Conservation (phyloP, 2,888 invertebrate species). For the Pycnomerus fuliginosus region DNA sequence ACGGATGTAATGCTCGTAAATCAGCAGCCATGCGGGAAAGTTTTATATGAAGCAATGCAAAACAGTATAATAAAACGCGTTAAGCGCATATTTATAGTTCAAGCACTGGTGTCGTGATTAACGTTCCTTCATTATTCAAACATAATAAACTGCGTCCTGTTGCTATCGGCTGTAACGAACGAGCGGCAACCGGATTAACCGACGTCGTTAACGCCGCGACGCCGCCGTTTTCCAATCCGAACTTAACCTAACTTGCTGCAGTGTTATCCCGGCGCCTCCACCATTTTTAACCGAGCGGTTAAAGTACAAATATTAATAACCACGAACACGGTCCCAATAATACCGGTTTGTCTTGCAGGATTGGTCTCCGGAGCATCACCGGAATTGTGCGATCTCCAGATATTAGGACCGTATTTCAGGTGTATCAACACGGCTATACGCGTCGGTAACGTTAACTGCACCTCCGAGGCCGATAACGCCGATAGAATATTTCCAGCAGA, state of each 20-base stretch:
- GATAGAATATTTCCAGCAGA: conserved; percentile 45
- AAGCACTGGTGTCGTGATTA: conserved; percentile 50
- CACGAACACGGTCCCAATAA: too few relatives aligned
- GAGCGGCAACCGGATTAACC: conserved; percentile 32
- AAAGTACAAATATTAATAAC: too few relatives aligned
- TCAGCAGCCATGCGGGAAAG: conserved; percentile 50
- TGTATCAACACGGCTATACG: conserved; percentile 40
- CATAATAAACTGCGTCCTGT: conserved; percentile 45
- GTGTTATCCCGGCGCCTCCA: too few relatives aligned
- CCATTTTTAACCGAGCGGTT: too few relatives aligned
- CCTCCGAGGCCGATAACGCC: conserved; percentile 47
- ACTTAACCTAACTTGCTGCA: too few relatives aligned
- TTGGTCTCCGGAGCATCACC: conserved; percentile 32
- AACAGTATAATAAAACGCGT: conserved; percentile 50
- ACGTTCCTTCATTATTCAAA: conserved; percentile 49
- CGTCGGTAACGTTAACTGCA: conserved; percentile 41
- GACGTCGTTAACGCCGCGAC: conserved; percentile 10
- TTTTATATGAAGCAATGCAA: conserved; percentile 50
- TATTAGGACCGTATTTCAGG: conserved; percentile 49
- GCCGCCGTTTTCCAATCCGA: too few relatives aligned
- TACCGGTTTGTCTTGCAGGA: too few relatives aligned
- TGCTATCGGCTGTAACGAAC: conserved; percentile 42
- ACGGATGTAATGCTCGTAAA: conserved; percentile 47
- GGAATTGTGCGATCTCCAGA: conserved; percentile 36
- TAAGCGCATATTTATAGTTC: conserved; percentile 51